Evolutionary conservation across 2,888 invertebrate species (phyloP), one percentile per base, ranked within the genome.

Genomic region (Blera fallax): DNA sequence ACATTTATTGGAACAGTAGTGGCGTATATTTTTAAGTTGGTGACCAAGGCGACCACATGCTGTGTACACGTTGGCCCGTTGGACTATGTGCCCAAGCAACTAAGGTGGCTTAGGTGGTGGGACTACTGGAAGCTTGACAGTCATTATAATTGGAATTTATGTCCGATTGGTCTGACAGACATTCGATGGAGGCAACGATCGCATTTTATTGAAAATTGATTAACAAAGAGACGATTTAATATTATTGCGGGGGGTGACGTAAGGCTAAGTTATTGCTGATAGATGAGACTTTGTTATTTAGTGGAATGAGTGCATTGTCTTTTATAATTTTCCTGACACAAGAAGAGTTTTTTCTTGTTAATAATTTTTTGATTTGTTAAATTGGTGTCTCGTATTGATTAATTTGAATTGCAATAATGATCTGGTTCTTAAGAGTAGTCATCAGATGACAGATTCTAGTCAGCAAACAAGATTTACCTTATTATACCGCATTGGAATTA

Each of bases 121-220:
- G 50, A 74, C 69, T 65, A 79, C 65, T 81, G 76, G 76, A 76
- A 85, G 81, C 62, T 77, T 67, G 58, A 67, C 81, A 52, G 76
- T 85, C 85, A 81, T 85, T 85, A 81, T 85, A 85, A 85, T 85
- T 85, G 81, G 77, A 85, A 85, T 85, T 85, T 85, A 85, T 85
- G 76, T 77, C 45, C 79, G 62, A 62, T 77, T 70, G 58, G n/a
- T 27, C 60, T 85, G 81, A 85, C 72, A 85, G 69, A 72, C 76
- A 72, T 77, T 60, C 60, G 37, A 76, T 72, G 54, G 48, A 43
- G 70, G 65, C 29, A 54, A 56, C 65, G 14, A 80, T 74, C 45
- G 43, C 45, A 45, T 81, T 85, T 81, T 77, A 85, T 76, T 81
- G 60, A 45, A 27, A 77, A 77, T 85, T 77, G 81, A 77, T 81